Base-by-base conservation (phyloP, 2,888 invertebrate genomes). In the Ophion slaviceki region DNA sequence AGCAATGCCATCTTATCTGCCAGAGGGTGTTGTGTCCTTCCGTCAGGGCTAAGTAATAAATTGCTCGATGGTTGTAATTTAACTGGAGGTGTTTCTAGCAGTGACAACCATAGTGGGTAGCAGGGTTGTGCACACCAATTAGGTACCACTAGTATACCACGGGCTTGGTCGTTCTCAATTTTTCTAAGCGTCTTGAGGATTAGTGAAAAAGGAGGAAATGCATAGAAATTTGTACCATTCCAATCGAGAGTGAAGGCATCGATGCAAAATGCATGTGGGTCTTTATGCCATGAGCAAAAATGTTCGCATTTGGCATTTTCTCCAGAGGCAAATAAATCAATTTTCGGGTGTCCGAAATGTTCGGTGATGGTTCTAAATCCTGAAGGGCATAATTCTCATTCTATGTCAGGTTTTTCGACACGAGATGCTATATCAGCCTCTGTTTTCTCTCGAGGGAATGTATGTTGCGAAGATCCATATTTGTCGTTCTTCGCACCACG, bases 111-210 rank as follows among this genome's bases (percentile, higher is more conserved):
- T 14, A 57, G 14, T n/a, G 14, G 17, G 40, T 67, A 85, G 76
- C 85, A 87, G 1, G 91, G 89, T 79, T 92, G 92, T 0, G 88
- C 81, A 32, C 86, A 86, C 92, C 90, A 93, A 28, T 87, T 57
- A n/a, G 90, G 92, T 11, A 91, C 90, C 2, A 93, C 88, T 14
- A 93, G 70, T 20, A 92, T 90, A 0, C 92, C 92, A 45, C 86
- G 75, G 8, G 92, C 91, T 61, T 86, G 83, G 53, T 93, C 91
- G 0, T 67, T n/a, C 66, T 86, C 87, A 57, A 93, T 91, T 85
- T 92, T 92, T 72, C 87, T 79, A 24, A 93, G 32, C 0, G 86
- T 81, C 85, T 80, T 61, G 36, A 87, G 68, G 0, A 89, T 88
- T 67, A 91, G 90, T 0, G 90, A 89, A 84, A 91, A 32, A 32